These are phyloP conservation scores for Halocynthia aurantium DNA, from an alignment of 23 tunicate species.

Conservation along the genomic window DNA sequence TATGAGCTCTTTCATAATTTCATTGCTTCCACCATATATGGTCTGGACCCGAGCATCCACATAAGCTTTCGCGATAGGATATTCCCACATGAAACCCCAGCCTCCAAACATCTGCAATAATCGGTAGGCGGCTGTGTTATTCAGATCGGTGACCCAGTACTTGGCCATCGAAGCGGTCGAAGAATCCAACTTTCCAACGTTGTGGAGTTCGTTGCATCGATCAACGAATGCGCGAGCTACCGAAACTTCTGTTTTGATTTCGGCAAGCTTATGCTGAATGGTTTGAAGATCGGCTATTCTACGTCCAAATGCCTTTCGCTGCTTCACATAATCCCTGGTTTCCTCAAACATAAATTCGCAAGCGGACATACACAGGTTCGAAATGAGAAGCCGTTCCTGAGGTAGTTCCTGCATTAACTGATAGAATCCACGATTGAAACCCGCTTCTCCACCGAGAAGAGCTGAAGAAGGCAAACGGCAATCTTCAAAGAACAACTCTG, in stretches of 20 bases:
- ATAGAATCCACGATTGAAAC: constrained; percentile 79
- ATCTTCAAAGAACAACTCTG: constrained; percentile 95
- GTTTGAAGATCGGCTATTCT: constrained; percentile 83
- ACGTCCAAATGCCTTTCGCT: constrained; percentile 96
- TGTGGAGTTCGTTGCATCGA: constrained; percentile 75
- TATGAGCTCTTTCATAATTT: constrained; percentile 98
- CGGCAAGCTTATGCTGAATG: constrained; percentile 92
- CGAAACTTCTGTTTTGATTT: constrained; percentile 92
- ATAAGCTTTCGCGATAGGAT: constrained; percentile 87
- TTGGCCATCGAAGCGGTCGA: constrained; percentile 98
- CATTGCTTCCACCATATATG: constrained; percentile 97
- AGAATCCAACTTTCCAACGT: constrained; percentile 50
- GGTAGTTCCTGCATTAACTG: constrained; percentile 94
- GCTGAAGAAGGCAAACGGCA: constrained; percentile 74
- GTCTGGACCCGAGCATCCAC: constrained; percentile 89
- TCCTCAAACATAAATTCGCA: constrained; percentile 92
- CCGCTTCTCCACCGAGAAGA: constrained; percentile 89
- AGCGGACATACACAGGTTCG: constrained; percentile 66
- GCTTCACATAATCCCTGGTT: constrained; percentile 95
- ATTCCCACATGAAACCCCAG: constrained; percentile 99
- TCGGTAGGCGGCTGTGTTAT: constrained; percentile 15
- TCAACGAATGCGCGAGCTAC: constrained; percentile 82
- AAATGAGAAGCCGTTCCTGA: constrained; percentile 82
- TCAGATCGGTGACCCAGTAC: constrained; percentile 73
- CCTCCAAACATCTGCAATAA: constrained; percentile 93